Base-by-base conservation (phyloP, 2,888 invertebrate species). In the Corbicula japonica region DNA sequence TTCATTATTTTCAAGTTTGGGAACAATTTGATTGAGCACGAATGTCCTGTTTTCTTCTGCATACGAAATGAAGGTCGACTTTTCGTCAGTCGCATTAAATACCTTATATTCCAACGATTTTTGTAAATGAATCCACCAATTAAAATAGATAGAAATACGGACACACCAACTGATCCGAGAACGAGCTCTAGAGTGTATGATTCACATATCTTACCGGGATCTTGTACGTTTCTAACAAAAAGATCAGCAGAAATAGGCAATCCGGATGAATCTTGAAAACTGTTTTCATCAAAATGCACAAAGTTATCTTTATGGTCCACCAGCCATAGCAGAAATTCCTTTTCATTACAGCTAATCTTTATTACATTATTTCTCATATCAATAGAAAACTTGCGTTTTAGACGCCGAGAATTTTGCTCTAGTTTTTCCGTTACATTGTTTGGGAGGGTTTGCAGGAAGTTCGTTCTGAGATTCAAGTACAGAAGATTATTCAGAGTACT, bases 31-130 rank as follows among this genome's bases (percentile, higher is more conserved):
- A 23, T 58, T 44, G 6, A 12, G 18, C 18, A 76, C 23, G 35
- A 76, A 76, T 2, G 21, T 34, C 26, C 44, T 30, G 35, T 76
- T 50, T 30, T 76, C 70, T 28, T 76, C 60, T 0, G 76, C 58
- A 44, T 75, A 75, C 10, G 75, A 75, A 28, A 75, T 68, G 46
- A 75, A 75, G 15, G 70, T 15, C 63, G 52, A 23, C 46, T 38
- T 38, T 69, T 71, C 12, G 74, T 56, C 74, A 72, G 69, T 41
- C 70, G 76, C 34, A 72, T 52, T 2, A 76, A 30, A 54, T 80
- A 86, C 10, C 85, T 44, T 1, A 85, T 35, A 44, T 80, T 76
- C 83, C 83, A 83, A 1, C 79, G 68, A 46, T 79, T 73, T 26
- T 68, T 78, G 48, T 83, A 72, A 3, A 80, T 23, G 0, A 85